Conservation (phyloP, 2,888 invertebrate species). For the Eulithis testata region DNA sequence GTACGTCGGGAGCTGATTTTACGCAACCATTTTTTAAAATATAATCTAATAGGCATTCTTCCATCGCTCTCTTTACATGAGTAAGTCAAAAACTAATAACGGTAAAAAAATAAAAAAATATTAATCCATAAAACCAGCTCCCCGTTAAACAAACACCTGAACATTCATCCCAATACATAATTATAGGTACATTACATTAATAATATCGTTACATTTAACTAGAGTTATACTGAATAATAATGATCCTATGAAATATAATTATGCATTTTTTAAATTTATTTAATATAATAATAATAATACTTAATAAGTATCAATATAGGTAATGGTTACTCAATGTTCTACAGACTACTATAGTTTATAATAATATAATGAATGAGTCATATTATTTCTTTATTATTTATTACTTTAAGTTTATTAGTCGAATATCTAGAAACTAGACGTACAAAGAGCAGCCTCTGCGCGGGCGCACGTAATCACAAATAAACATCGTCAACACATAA, state of each 20-base stretch:
- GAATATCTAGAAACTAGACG: constrained; percentile 74
- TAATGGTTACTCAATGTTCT: constrained; percentile 84
- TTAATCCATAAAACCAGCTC: constrained; percentile 80
- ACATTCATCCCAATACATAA: constrained; percentile 64
- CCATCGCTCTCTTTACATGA: constrained; percentile 75
- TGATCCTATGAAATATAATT: constrained; percentile 86
- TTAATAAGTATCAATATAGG: constrained; percentile 84
- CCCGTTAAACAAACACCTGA: constrained; percentile 69
- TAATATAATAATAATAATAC: constrained; percentile 85
- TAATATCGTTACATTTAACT: constrained; percentile 84
- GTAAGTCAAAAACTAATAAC: constrained; percentile 83
- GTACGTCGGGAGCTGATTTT: constrained; percentile 77
- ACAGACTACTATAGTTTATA: constrained; percentile 81
- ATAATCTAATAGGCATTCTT: constrained; percentile 84
- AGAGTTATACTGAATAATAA: constrained; percentile 86
- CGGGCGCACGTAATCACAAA: constrained; percentile 81
- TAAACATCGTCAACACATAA: constrained; percentile 84
- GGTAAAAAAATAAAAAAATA: constrained; percentile 85
- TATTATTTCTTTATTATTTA: constrained; percentile 78
- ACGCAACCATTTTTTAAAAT: constrained; percentile 82
- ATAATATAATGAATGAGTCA: constrained; percentile 80
- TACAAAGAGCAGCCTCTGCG: constrained; percentile 75
- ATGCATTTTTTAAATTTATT: constrained; percentile 85
- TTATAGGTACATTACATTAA: constrained; percentile 58
- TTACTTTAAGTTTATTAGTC: constrained; percentile 80